Base-by-base conservation (phyloP, 1,140 invertebrate species). In the Chionoecetes opilio region DNA sequence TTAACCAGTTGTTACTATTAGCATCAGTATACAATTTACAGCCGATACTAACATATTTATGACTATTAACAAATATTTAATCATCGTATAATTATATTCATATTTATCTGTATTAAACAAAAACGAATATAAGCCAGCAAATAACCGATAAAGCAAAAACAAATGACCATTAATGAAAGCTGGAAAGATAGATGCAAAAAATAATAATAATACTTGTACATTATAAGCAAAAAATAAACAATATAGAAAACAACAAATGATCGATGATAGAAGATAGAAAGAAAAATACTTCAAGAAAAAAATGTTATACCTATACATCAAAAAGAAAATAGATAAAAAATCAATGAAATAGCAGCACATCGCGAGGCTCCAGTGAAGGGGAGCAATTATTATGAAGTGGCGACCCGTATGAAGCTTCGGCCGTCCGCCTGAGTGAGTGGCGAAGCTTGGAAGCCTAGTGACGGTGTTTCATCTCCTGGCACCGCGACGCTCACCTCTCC, bases 401-500 rank as follows among this genome's bases (percentile, higher is more conserved):
- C 63, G 63, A 75, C 21, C 63, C 63, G 63, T 75, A n/a, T 75
- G 63, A 75, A 75, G 63, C 63, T 75, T 75, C 63, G 63, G 3
- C 21, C 21, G 63, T 53, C 63, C 63, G 63, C 63, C 21, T 75
- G 63, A 75, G 63, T 21, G 63, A 75, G 63, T 75, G 63, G 63
- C n/a, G 63, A 75, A 75, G 63, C 63, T n/a, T n/a, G 21, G 63
- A 75, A 75, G 63, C 63, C n/a, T 75, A 6, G 63, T n/a, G 21
- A 26, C 11, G 17, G 31, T 35, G 85, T 38, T 86, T 38, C 85
- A 86, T 38, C 85, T 35, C 85, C 85, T 34, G 32, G 85, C n/a
- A 84, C 82, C 82, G 32, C 9, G 82, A n/a, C 85, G 85, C 85
- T 38, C 85, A 35, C 85, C 85, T 86, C 85, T 38, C 85, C 11